Base-by-base conservation (phyloP, 2,888 invertebrate genomes). In the Meliscaeva auricollis region DNA sequence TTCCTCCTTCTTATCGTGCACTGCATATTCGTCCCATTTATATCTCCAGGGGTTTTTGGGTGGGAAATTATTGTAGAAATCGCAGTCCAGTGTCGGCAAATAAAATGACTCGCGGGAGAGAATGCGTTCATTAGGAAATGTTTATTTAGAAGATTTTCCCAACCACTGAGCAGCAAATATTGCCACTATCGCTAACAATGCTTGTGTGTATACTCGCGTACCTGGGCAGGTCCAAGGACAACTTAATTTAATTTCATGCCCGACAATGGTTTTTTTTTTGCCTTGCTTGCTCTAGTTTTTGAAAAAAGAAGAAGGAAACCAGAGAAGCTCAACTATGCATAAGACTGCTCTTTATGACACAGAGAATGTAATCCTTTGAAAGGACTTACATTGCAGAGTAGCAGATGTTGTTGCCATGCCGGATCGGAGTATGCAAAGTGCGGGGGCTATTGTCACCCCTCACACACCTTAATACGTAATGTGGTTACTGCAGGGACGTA, bases 361-460 rank as follows among this genome's bases (percentile, higher is more conserved):
- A 69, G 13, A 15, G 17, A 79, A 52, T 84, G 41, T 79, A 74
- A 79, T 84, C 69, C 58, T 70, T 70, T 70, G n/a, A 78, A 62
- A 74, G 72, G 60, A 54, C 73, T 69, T 56, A 46, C 20, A 56
- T 20, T 50, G 17, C 41, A 62, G n/a, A n/a, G 35, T 22, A 22
- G 32, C 74, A 68, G 66, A 41, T 74, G 68, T 44, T 64, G 32
- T 60, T 44, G 60, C 35, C 41, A 22, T 48, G 32, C 15, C 2
- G 26, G 15, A 46, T 3, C 0, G 15, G 30, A 15, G 30, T 15
- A 30, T 38, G 3, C n/a, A n/a, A n/a, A n/a, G n/a, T n/a, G n/a
- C n/a, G n/a, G n/a, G n/a, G n/a, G n/a, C n/a, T n/a, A n/a, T n/a
- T n/a, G n/a, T n/a, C 11, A 3, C 13, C 13, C 5, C 30, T 50